A percentile compares a stretch with the other conserved stretches of the same genome.
These are phyloP conservation scores for Beaufortia kweichowensis DNA, from an alignment of 2,113 vertebrate species.

Conservation along the genomic window DNA sequence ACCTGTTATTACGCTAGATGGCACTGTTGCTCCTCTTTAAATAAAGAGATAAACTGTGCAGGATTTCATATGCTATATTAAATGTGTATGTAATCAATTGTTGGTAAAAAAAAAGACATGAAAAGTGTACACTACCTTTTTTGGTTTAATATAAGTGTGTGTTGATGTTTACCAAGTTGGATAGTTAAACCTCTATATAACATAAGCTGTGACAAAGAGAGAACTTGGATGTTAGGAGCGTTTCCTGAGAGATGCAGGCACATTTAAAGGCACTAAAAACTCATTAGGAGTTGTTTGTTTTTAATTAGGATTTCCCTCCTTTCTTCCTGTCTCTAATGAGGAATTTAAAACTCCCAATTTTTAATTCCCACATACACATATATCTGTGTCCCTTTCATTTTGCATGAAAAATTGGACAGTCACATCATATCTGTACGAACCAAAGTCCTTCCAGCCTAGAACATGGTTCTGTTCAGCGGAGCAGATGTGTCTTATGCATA, in stretches of 20 bases:
- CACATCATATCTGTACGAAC: conserved; percentile 7
- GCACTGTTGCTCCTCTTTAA: conserved; percentile 58
- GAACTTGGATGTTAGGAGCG: conserved; percentile 14
- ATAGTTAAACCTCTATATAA: background rate
- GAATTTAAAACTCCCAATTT: background rate
- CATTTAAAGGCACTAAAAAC: conserved; percentile 38
- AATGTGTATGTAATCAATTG: too few relatives aligned
- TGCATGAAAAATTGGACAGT: background rate
- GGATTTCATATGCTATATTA: too few relatives aligned
- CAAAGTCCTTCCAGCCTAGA: conserved; percentile 28
- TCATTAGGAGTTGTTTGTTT: conserved; percentile 40
- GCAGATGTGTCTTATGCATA: conserved; percentile 53
- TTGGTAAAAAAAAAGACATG: too few relatives aligned
- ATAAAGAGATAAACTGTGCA: background rate
- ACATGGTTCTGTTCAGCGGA: conserved; percentile 53
- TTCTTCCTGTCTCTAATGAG: background rate
- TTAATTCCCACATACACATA: background rate
- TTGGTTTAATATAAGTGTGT: background rate
- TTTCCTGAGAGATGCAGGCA: conserved; percentile 10
- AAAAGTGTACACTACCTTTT: too few relatives aligned
- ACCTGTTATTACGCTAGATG: conserved; percentile 46
- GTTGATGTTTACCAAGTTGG: background rate
- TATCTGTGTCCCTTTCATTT: background rate
- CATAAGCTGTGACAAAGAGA: background rate
- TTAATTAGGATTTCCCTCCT: conserved; percentile 29